A percentile compares a stretch with the other conserved stretches of the same genome.
phyloP scores from a whole-genome alignment of 2,113 vertebrate species.

The Eurystomus gularis region DNA sequence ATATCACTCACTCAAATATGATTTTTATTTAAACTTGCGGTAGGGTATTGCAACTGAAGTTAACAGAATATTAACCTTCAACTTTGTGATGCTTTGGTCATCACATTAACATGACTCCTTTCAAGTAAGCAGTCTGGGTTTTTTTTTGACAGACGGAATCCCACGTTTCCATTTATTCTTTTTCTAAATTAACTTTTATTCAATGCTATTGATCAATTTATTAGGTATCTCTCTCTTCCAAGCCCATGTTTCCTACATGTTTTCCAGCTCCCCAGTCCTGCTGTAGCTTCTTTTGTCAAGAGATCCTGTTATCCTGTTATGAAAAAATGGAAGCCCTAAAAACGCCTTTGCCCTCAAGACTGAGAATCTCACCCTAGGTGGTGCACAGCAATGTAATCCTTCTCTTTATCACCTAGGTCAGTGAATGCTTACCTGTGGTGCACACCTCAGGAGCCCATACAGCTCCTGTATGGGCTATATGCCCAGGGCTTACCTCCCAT shows the following conservation, averaged over 20 bases:
- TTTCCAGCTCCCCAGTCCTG: neutral
- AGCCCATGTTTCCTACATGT: neutral
- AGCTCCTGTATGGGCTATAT: neutral
- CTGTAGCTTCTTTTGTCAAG: neutral
- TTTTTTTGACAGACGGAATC: neutral
- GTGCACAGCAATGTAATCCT: neutral
- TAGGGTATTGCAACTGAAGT: neutral
- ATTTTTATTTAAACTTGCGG: neutral
- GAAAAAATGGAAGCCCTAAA: neutral
- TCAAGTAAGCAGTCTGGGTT: neutral
- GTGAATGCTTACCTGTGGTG: neutral
- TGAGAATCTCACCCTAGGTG: neutral
- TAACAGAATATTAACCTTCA: neutral
- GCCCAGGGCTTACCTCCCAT: neutral
- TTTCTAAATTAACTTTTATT: neutral
- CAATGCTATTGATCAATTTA: neutral
- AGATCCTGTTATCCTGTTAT: neutral
- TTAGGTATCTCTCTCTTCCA: neutral
- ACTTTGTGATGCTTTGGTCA: accelerated
- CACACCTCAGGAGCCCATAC: neutral
- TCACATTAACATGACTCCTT: neutral
- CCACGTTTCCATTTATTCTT: neutral
- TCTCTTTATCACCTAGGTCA: neutral
- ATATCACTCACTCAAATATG: neutral
- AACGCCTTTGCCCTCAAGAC: neutral